phyloP scores from a whole-genome alignment of 2,113 vertebrate genomes.

The Panthera tigris region DNA sequence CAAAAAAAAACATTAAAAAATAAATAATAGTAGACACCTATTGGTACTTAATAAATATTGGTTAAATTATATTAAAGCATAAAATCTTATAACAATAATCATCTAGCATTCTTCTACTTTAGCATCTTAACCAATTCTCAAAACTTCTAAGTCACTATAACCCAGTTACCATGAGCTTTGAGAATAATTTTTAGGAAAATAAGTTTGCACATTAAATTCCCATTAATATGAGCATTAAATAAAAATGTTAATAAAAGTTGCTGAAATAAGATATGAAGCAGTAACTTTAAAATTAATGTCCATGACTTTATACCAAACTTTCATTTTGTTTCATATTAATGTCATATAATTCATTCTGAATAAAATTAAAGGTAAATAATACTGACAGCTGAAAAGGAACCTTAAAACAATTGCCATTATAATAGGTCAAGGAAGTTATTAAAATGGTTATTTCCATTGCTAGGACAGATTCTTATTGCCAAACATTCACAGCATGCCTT shows the following conservation, averaged over 20 bases:
- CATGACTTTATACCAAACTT: not conserved
- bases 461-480: not conserved
- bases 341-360: not conserved
- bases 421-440: not conserved
- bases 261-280: constrained; percentile 33
- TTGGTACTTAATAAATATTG: not conserved
- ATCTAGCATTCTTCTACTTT: not conserved
- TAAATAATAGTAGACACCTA: not conserved
- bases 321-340: not conserved
- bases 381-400: not conserved
- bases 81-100: not conserved
- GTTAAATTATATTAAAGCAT: not conserved
- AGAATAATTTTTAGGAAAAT: constrained; percentile 16
- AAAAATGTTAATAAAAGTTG: constrained; percentile 29
- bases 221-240: not conserved
- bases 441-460: not conserved
- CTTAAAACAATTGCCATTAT: not conserved
- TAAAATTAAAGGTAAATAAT: constrained; percentile 49
- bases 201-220: not conserved
- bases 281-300: constrained; percentile 44
- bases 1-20: not conserved
- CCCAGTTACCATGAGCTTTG: not conserved
- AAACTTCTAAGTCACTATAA: not conserved
- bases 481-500: not conserved
- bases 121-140: not conserved